Evolutionary conservation across 2,888 invertebrate genomes (phyloP).

Genomic region (Cremastinae sp.): DNA sequence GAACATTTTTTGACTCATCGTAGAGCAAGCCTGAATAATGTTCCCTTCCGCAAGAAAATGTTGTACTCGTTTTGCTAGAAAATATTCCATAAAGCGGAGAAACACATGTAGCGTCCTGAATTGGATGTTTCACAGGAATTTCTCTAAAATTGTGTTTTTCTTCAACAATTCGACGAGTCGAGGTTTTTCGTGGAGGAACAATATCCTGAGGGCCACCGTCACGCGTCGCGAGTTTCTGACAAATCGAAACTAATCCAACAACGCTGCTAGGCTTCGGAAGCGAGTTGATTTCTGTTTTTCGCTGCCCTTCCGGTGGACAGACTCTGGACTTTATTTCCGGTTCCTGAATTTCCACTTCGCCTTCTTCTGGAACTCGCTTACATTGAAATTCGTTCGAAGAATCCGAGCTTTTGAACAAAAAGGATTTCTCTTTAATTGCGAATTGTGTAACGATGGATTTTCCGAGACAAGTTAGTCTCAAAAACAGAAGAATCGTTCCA

Average conservation of each 20-base stretch:
- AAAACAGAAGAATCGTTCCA: constrained; percentile 71
- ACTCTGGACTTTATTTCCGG: constrained; percentile 20
- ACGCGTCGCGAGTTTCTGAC: constrained; percentile 63
- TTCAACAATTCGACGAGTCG: constrained; percentile 26
- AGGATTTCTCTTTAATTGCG: constrained; percentile 66
- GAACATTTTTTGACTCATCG: constrained; percentile 42
- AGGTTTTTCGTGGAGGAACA: constrained; percentile 37
- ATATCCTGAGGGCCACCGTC: constrained; percentile 63
- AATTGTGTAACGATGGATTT: constrained; percentile 73
- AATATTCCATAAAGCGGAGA: constrained; percentile 33
- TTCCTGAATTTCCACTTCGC: constrained; percentile 18
- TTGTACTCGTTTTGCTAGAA: constrained; percentile 31
- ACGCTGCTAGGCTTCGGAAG: constrained; percentile 59
- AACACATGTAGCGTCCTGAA: constrained; percentile 25
- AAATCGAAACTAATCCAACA: constrained; percentile 65
- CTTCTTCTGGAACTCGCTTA: constrained; percentile 50
- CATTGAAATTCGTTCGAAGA: constrained; percentile 69
- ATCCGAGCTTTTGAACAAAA: constrained; percentile 70
- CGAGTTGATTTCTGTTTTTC: constrained; percentile 27
- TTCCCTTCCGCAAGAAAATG: constrained; percentile 54
- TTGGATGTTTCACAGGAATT: not conserved
- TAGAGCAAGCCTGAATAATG: constrained; percentile 53
- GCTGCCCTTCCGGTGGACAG: constrained; percentile 35
- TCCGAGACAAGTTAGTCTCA: constrained; percentile 73
- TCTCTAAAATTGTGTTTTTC: constrained; percentile 17